A percentile compares a stretch with the other conserved stretches of the same genome.
phyloP scores from a whole-genome alignment of 2,888 invertebrate species.

The Amphimallon solstitiale region DNA sequence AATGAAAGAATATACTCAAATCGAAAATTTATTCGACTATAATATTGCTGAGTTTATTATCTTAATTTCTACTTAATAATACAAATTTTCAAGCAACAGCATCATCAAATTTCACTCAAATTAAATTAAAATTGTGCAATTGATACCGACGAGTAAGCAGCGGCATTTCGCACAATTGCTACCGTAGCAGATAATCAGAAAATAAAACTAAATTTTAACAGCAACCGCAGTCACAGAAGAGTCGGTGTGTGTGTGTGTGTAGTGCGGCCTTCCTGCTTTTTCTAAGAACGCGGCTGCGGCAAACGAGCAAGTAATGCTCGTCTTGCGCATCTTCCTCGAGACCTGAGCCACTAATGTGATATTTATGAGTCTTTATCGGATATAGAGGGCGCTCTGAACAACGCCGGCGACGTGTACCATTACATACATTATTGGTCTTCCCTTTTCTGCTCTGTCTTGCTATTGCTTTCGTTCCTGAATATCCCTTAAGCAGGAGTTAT shows the following conservation, averaged over 20 bases:
- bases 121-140: conserved; percentile 18
- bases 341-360: conserved; percentile 60
- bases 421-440: conserved; percentile 52
- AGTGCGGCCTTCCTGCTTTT: conserved; percentile 53
- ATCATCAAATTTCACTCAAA: too few relatives aligned
- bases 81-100: too few relatives aligned
- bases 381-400: conserved; percentile 49
- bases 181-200: conserved; percentile 10
- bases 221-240: conserved; percentile 49
- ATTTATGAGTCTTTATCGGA: conserved; percentile 61
- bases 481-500: conserved; percentile 1
- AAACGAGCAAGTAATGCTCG: conserved; percentile 62
- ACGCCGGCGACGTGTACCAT: conserved; percentile 53
- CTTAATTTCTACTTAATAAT: too few relatives aligned
- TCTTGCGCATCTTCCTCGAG: conserved; percentile 57
- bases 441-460: conserved; percentile 21
- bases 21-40: too few relatives aligned
- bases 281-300: conserved; percentile 58
- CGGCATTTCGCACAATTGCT: not conserved
- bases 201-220: conserved; percentile 33
- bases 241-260: too few relatives aligned
- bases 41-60: too few relatives aligned
- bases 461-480: conserved; percentile 13
- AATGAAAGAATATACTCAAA: too few relatives aligned
- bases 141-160: not conserved